Evolutionary conservation across 2,888 invertebrate genomes (phyloP), one percentile per base, ranked within the genome.

Genomic region (Drosophila niveifrons): DNA sequence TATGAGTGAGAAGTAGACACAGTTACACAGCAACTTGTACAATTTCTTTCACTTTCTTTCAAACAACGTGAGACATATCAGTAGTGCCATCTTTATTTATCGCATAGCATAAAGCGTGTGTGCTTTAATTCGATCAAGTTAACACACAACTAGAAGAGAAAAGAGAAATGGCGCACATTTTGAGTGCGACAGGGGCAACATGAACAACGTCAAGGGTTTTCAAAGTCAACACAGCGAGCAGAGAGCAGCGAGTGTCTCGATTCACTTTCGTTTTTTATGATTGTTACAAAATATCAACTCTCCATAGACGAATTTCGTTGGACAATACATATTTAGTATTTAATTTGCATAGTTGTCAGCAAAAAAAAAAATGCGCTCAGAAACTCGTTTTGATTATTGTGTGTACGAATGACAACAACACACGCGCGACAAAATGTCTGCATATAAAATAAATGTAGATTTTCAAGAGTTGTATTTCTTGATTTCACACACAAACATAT

Each of bases 321-420:
- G 66, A 74, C 74, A 65, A 69, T 47, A 72, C 57, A 58, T 72
- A 82, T 82, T 85, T 76, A 69, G 69, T 66, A 15, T 67, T 76
- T 75, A 72, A 84, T 84, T 84, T 84, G 88, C 88, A 84, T 84
- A 84, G 85, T 77, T 76, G 85, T 78, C 65, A 79, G 82, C 74
- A 69, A 56, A 83, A 72, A 68, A 36, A n/a, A 36, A 36, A 18
- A 23, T 72, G 65, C 55, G 77, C 55, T 44, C 64, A 66, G 58
- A 88, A 83, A 83, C 83, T 75, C 51, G 89, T 83, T 86, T 77
- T 15, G n/a, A 23, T 52, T 52, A 18, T 68, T 23, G 61, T 50
- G 18, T 36, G 9, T 48, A 43, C 11, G 15, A 66, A 39, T 55
- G 75, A 44, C 28, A 58, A 44, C 62, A 69, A 67, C 78, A 81